phyloP scores from a whole-genome alignment of 2,113 vertebrate species.

The Sander vitreus region DNA sequence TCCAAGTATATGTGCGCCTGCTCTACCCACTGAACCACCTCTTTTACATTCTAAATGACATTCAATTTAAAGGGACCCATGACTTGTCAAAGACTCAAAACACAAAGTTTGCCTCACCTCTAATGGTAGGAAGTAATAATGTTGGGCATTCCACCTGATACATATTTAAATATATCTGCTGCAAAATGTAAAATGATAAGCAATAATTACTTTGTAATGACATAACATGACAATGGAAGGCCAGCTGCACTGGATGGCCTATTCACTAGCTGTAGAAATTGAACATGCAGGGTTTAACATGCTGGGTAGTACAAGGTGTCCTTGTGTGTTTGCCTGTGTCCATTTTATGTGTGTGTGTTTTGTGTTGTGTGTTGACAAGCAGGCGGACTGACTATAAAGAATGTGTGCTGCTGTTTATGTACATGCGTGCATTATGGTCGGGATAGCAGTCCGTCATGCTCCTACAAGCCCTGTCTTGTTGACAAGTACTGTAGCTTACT shows the following conservation, averaged over 20 bases:
- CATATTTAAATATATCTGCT: neutral
- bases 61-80: neutral
- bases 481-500: conserved; percentile 52
- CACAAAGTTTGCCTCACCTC: neutral
- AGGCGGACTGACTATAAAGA: conserved; percentile 6
- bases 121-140: neutral
- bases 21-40: no score
- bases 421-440: conserved; percentile 5
- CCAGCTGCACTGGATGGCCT: neutral
- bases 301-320: neutral
- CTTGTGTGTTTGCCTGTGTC: neutral
- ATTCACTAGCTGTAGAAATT: neutral
- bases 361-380: neutral
- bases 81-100: neutral
- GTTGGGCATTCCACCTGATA: conserved; percentile 1
- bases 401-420: conserved; percentile 7
- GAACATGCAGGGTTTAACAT: neutral
- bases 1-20: no score
- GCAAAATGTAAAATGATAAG: neutral
- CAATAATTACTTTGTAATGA: conserved; percentile 22
- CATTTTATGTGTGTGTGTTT: conserved; percentile 3
- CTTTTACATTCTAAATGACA: neutral
- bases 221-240: conserved; percentile 3
- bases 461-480: conserved; percentile 20
- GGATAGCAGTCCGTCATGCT: conserved; percentile 45